Percentiles rank a stretch among this genome's conserved stretches.
Evolutionary conservation across 2,888 invertebrate species (phyloP).

Genomic region (Boloria euphrosyne): DNA sequence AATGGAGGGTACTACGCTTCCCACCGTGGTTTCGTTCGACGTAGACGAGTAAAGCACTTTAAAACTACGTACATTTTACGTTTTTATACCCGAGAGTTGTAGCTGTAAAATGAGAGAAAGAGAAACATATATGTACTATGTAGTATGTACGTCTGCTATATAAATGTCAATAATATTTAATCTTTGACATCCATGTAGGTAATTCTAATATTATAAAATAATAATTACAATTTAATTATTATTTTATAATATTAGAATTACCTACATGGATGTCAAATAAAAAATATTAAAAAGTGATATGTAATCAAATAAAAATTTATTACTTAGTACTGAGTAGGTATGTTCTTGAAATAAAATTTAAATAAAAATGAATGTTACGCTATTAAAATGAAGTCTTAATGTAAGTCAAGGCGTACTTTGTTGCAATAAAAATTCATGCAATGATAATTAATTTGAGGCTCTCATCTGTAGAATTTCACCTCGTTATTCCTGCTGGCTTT

Average conservation of each 20-base stretch:
- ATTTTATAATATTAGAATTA: background rate
- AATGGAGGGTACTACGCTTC: conserved; percentile 61
- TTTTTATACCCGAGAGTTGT: conserved; percentile 28
- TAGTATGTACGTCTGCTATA: no score
- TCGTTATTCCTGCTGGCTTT: conserved; percentile 23
- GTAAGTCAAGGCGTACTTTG: conserved; percentile 26
- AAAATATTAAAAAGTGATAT: no score
- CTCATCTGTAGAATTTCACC: conserved; percentile 32
- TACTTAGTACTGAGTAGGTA: no score
- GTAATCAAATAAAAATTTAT: no score
- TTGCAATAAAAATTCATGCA: conserved; percentile 35
- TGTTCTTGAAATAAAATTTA: background rate
- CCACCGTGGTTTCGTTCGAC: conserved; percentile 52
- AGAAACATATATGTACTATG: no score
- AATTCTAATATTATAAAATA: background rate
- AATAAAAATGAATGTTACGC: conserved; percentile 9
- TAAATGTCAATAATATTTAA: no score
- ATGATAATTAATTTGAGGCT: conserved; percentile 31
- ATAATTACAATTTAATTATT: conserved; percentile 4
- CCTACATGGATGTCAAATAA: background rate
- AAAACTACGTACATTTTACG: conserved; percentile 30
- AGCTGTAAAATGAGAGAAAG: no score
- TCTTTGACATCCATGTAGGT: background rate
- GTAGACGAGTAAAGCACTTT: conserved; percentile 49
- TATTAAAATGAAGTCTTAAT: conserved; percentile 21